Conservation (phyloP, 2,888 invertebrate species). For the Folsomia candida region DNA sequence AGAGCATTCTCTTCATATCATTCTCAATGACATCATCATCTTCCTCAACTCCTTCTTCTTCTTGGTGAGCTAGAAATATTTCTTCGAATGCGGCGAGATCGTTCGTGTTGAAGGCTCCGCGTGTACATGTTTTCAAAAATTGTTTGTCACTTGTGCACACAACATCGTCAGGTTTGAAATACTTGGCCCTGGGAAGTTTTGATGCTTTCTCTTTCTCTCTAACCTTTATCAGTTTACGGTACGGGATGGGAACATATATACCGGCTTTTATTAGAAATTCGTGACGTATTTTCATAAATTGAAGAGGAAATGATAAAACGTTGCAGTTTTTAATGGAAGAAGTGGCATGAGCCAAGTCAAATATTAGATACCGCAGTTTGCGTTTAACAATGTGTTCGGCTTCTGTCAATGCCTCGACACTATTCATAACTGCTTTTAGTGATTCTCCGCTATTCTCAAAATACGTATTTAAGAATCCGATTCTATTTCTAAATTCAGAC, state of each 20-base stretch:
- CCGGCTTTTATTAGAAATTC: slow-evolving; percentile 46
- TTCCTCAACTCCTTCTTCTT: slow-evolving; percentile 10
- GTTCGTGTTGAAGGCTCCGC: slow-evolving; percentile 27
- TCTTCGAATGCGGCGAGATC: slow-evolving; percentile 48
- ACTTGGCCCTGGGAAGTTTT: slow-evolving; percentile 32
- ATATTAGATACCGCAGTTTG: slow-evolving; percentile 42
- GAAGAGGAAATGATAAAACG: slow-evolving; percentile 22
- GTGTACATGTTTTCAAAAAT: slow-evolving; percentile 42
- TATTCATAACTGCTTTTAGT: slow-evolving; percentile 29
- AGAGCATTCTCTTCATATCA: background rate
- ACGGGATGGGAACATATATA: slow-evolving; percentile 38
- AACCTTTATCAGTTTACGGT: slow-evolving; percentile 38
- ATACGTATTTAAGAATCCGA: slow-evolving; percentile 33
- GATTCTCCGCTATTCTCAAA: slow-evolving; percentile 32
- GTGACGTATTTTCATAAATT: slow-evolving; percentile 38
- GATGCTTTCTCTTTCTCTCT: slow-evolving; percentile 31
- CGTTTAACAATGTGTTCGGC: slow-evolving; percentile 12
- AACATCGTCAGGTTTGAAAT: slow-evolving; percentile 39
- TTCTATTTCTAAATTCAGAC: slow-evolving; percentile 16
- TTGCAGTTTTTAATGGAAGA: slow-evolving; percentile 30
- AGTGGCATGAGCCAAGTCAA: slow-evolving; percentile 37
- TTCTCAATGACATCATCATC: slow-evolving; percentile 21
- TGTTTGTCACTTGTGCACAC: slow-evolving; percentile 39
- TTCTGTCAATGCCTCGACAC: slow-evolving; percentile 29
- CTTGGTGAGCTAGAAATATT: slow-evolving; percentile 24